phyloP scores from a whole-genome alignment of 2,888 invertebrate genomes.

The Drosophila kuntzei region DNA sequence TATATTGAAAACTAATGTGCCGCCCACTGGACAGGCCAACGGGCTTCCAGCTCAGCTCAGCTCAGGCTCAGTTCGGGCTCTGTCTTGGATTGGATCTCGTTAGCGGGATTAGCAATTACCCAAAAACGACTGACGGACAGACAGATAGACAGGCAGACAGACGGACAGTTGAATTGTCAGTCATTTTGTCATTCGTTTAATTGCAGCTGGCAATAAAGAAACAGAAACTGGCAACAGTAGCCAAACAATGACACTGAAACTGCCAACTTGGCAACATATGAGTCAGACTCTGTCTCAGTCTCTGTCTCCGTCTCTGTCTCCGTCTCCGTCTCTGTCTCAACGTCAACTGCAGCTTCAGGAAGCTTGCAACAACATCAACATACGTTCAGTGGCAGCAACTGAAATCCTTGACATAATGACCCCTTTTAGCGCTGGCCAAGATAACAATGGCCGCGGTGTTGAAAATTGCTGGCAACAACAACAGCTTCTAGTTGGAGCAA shows the following conservation, averaged over 20 bases:
- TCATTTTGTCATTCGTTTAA: slow-evolving; percentile 79
- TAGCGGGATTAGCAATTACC: slow-evolving; percentile 80
- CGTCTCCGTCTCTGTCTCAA: not conserved
- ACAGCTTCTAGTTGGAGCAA: slow-evolving; percentile 39
- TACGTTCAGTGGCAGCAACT: slow-evolving; percentile 37
- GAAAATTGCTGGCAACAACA: slow-evolving; percentile 25
- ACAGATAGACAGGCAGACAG: slow-evolving; percentile 18
- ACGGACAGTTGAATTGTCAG: slow-evolving; percentile 68
- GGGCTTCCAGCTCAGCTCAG: slow-evolving; percentile 3
- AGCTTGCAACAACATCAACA: slow-evolving; percentile 51
- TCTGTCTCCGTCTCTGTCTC: not conserved
- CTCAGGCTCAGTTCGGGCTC: not conserved
- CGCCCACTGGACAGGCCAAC: slow-evolving; percentile 72
- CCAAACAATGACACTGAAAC: slow-evolving; percentile 35
- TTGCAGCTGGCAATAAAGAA: slow-evolving; percentile 68
- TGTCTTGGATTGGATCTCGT: slow-evolving; percentile 59
- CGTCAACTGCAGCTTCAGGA: slow-evolving; percentile 52
- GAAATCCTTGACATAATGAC: slow-evolving; percentile 83
- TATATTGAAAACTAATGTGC: slow-evolving; percentile 78
- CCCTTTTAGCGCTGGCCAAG: slow-evolving; percentile 75
- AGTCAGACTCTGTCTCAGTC: slow-evolving; percentile 38
- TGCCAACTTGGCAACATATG: slow-evolving; percentile 53
- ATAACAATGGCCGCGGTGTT: slow-evolving; percentile 65
- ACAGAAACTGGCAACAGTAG: slow-evolving; percentile 42
- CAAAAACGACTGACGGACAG: slow-evolving; percentile 55